These are phyloP conservation scores for Silurus asotus DNA, from an alignment of 2,113 vertebrate species.

Conservation along the genomic window DNA sequence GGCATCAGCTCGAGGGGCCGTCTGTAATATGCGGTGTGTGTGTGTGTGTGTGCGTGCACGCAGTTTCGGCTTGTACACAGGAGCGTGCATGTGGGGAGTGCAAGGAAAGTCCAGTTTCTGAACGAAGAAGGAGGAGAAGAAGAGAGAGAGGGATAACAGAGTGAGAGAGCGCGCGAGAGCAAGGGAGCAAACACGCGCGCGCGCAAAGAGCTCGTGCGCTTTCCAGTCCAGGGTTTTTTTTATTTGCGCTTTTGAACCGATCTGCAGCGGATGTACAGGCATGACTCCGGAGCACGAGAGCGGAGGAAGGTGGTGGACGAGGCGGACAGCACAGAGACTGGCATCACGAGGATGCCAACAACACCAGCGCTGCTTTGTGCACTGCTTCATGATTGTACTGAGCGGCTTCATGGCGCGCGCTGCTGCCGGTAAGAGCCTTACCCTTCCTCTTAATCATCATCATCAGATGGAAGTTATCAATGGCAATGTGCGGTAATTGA, in stretches of 20 bases:
- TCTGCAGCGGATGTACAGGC: conserved; percentile 39
- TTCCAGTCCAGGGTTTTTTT: background rate
- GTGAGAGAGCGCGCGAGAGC: background rate
- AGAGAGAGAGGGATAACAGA: conserved; percentile 22
- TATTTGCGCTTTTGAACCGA: background rate
- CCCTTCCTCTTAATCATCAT: background rate
- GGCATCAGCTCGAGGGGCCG: conserved; percentile 45
- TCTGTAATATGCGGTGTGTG: conserved; percentile 52
- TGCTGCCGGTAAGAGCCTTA: conserved; percentile 14
- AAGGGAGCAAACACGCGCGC: background rate
- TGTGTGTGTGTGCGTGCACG: conserved; percentile 45
- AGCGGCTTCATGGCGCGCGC: background rate
- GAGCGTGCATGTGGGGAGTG: conserved; percentile 4
- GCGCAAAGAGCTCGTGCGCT: background rate
- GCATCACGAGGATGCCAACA: background rate
- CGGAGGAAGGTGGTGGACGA: background rate
- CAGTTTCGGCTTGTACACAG: conserved; percentile 4
- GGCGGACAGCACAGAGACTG: background rate
- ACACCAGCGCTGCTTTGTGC: background rate
- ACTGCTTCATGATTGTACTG: background rate
- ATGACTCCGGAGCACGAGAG: conserved; percentile 4
- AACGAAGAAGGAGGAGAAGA: background rate
- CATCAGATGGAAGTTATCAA: background rate
- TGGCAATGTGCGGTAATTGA: background rate
- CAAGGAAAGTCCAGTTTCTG: conserved; percentile 21